These are phyloP conservation scores for Clarias platycephalus DNA, from an alignment of 2,797 vertebrate species.

Conservation along the genomic window DNA sequence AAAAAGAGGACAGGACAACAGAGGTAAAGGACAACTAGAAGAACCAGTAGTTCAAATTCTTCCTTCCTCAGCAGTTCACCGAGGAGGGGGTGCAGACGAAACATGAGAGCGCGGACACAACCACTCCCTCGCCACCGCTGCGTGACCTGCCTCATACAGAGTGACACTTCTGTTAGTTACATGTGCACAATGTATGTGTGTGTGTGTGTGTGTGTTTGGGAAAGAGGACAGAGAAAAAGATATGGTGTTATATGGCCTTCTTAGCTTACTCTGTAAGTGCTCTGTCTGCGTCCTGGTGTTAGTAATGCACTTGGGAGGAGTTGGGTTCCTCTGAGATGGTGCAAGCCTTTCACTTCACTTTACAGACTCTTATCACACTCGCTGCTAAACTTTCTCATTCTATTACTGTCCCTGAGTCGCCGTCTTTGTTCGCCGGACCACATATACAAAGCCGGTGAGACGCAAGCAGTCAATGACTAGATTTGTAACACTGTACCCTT, in stretches of 20 bases:
- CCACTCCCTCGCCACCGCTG: slow-evolving; percentile 26
- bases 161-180: slow-evolving; percentile 27
- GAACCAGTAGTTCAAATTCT: slow-evolving; percentile 32
- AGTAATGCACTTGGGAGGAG: background rate
- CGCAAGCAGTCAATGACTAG: slow-evolving; percentile 24
- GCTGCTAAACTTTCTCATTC: background rate
- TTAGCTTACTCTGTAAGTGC: slow-evolving; percentile 7
- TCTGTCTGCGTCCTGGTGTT: slow-evolving; percentile 4
- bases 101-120: slow-evolving; percentile 11
- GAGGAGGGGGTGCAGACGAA: slow-evolving; percentile 36
- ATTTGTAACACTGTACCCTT: slow-evolving; percentile 20
- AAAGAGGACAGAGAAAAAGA: background rate
- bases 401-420: background rate
- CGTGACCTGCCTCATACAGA: slow-evolving; percentile 27
- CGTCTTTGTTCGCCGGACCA: background rate
- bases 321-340: slow-evolving; percentile 18
- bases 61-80: slow-evolving; percentile 29
- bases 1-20: background rate
- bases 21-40: background rate
- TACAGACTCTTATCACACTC: slow-evolving; percentile 6
- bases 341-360: slow-evolving; percentile 4
- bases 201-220: background rate
- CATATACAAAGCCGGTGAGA: background rate
- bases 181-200: slow-evolving; percentile 2
- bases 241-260: background rate